These are phyloP conservation scores for Muscina levida DNA, from an alignment of 2,888 invertebrate genomes.

Conservation along the genomic window DNA sequence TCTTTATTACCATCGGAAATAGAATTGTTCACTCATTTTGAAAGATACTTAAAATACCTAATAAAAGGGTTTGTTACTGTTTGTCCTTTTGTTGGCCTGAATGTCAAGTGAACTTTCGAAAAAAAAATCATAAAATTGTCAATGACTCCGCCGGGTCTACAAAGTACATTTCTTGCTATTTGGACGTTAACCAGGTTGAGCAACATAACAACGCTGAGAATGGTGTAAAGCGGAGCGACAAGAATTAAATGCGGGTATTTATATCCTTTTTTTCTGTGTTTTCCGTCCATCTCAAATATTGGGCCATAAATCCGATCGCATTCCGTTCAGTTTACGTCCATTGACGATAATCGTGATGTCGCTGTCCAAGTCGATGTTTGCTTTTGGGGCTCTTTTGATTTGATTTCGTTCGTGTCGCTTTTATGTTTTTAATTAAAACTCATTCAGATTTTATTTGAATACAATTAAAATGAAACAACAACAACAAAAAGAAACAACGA, in stretches of 20 bases:
- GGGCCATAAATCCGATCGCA: slow-evolving; percentile 50
- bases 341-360: slow-evolving; percentile 52
- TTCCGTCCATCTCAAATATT: slow-evolving; percentile 29
- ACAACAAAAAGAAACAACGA: slow-evolving; percentile 36
- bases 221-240: too few species aligned
- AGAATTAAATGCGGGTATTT: neutral
- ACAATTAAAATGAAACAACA: slow-evolving; percentile 56
- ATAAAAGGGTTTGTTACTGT: neutral
- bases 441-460: slow-evolving; percentile 52
- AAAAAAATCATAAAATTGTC: slow-evolving; percentile 37
- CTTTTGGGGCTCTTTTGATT: neutral
- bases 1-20: too few species aligned
- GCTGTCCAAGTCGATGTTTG: neutral
- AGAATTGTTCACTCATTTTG: too few species aligned
- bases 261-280: slow-evolving; percentile 55
- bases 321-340: slow-evolving; percentile 54
- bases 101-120: slow-evolving; percentile 24
- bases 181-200: slow-evolving; percentile 45
- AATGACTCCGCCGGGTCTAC: slow-evolving; percentile 60
- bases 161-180: slow-evolving; percentile 53
- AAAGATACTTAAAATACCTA: too few species aligned
- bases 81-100: slow-evolving; percentile 8
- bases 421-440: slow-evolving; percentile 62
- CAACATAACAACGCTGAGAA: too few species aligned
- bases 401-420: slow-evolving; percentile 25